phyloP scores from a whole-genome alignment of 2,113 vertebrate species.

The Vimba vimba region DNA sequence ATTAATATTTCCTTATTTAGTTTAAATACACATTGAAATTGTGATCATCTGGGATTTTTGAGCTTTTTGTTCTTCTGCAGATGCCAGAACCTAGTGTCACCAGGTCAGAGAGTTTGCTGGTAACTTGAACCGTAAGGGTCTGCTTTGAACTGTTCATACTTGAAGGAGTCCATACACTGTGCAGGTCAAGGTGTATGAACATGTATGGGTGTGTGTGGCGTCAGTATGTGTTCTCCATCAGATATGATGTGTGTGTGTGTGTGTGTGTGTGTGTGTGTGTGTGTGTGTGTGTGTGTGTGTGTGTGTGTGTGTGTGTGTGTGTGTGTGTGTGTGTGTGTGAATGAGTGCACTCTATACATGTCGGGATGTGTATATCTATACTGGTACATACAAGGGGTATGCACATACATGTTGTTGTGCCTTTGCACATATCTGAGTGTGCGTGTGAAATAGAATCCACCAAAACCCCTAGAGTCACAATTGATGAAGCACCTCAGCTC shows the following conservation, averaged over 20 bases:
- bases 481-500: neutral
- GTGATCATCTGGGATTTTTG: neutral
- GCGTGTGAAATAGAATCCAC: too few relatives aligned
- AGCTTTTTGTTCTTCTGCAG: conserved; percentile 6
- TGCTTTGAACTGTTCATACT: conserved; percentile 54
- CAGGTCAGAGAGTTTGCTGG: conserved; percentile 24
- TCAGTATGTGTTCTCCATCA: neutral
- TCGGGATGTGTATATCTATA: neutral
- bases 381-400: neutral
- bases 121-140: conserved; percentile 37
- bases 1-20: neutral
- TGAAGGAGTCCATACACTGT: conserved; percentile 41
- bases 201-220: neutral
- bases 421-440: too few relatives aligned
- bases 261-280: conserved; percentile 7
- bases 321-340: conserved; percentile 7
- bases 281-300: conserved; percentile 5
- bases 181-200: conserved; percentile 34
- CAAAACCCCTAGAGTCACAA: neutral
- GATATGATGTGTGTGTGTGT: conserved; percentile 1
- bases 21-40: neutral
- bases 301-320: conserved; percentile 3
- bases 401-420: neutral
- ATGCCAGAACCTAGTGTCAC: conserved; percentile 25
- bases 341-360: neutral